These are phyloP conservation scores for Callithrix jacchus DNA, from an alignment of 2,113 vertebrate genomes.

Conservation along the genomic window DNA sequence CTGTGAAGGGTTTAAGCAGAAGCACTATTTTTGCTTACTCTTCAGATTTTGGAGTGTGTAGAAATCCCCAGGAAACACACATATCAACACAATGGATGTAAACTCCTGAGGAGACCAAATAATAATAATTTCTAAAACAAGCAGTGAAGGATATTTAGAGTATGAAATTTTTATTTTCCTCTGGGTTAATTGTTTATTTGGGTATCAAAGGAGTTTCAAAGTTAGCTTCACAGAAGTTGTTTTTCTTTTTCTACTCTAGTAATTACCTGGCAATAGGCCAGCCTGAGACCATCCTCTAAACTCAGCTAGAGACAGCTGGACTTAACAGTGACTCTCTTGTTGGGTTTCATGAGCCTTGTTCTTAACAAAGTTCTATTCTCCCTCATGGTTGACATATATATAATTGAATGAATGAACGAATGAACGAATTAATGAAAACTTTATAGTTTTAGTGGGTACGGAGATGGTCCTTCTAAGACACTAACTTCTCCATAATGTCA, in stretches of 20 bases:
- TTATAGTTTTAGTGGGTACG: background rate
- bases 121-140: slow-evolving; percentile 79
- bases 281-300: background rate
- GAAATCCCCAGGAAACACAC: slow-evolving; percentile 81
- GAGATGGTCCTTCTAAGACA: background rate
- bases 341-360: background rate
- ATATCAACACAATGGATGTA: slow-evolving; percentile 79
- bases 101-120: slow-evolving; percentile 75
- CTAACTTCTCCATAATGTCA: background rate
- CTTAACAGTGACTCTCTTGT: background rate
- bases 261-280: background rate
- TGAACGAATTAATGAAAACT: background rate
- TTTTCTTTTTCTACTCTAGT: background rate
- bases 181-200: slow-evolving; percentile 56
- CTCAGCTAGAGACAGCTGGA: background rate
- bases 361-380: background rate
- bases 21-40: slow-evolving; percentile 86
- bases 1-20: slow-evolving; percentile 88
- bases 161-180: slow-evolving; percentile 68
- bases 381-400: background rate
- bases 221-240: slow-evolving; percentile 33
- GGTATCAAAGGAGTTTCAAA: slow-evolving; percentile 31
- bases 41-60: slow-evolving; percentile 81
- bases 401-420: background rate
- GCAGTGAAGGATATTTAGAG: slow-evolving; percentile 73